phyloP scores from a whole-genome alignment of 64 coral and sea anemone species.

The Actinia tenebrosa region DNA sequence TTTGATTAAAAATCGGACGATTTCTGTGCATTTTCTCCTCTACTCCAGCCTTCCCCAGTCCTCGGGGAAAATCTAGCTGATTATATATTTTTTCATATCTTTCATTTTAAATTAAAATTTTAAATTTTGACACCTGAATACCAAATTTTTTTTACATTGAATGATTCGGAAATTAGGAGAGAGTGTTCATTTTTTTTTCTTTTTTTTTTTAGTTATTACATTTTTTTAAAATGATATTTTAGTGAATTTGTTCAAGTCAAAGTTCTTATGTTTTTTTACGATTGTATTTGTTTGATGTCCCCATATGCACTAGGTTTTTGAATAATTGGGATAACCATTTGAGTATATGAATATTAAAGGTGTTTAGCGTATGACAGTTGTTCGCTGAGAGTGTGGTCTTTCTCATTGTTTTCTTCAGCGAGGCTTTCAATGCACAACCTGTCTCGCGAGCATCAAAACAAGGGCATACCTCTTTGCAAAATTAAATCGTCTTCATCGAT shows the following conservation, averaged over 20 bases:
- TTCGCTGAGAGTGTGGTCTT: background rate
- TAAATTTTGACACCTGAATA: too few species aligned
- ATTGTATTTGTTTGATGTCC: background rate
- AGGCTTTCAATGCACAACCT: background rate
- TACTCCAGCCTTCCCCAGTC: too few species aligned
- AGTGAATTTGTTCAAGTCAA: background rate
- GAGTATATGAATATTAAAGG: background rate
- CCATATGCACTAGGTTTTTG: background rate
- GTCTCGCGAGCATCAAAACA: background rate
- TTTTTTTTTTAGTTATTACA: background rate
- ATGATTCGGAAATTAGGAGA: too few species aligned
- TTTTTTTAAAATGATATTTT: background rate
- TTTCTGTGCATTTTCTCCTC: too few species aligned
- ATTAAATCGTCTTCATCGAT: too few species aligned
- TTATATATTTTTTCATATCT: too few species aligned
- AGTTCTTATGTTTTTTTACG: background rate
- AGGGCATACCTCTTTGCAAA: background rate
- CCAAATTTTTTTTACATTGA: too few species aligned
- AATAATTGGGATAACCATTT: background rate
- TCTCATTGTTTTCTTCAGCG: background rate
- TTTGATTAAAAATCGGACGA: too few species aligned
- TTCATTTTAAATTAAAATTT: too few species aligned
- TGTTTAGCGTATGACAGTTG: constrained; percentile 1
- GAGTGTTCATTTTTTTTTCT: too few species aligned
- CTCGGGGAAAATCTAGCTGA: too few species aligned